A percentile compares a stretch with the other conserved stretches of the same genome.
Evolutionary conservation across 2,888 invertebrate genomes (phyloP).

Genomic region (Brachylomia viminalis): DNA sequence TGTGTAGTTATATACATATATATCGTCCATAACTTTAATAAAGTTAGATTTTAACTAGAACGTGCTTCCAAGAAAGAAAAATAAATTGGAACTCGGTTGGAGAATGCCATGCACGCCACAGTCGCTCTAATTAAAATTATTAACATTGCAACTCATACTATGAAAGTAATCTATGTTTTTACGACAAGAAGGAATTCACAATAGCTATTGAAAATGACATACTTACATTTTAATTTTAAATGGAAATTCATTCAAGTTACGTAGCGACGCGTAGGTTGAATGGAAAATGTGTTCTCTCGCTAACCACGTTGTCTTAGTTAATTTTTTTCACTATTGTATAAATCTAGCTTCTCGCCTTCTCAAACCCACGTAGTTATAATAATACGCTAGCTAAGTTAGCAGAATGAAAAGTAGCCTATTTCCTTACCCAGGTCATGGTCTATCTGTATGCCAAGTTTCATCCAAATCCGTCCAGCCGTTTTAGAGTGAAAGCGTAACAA

Average conservation of each 20-base stretch:
- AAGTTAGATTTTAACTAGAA: neutral
- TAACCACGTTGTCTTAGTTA: too few relatives aligned
- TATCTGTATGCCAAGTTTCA: too few relatives aligned
- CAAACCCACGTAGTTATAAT: too few relatives aligned
- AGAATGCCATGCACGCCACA: slow-evolving; percentile 6
- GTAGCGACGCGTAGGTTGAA: neutral
- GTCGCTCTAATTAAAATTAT: slow-evolving; percentile 20
- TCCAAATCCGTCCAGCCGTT: too few relatives aligned
- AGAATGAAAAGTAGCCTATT: too few relatives aligned
- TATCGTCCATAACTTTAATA: too few relatives aligned
- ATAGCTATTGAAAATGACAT: neutral
- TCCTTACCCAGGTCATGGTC: too few relatives aligned
- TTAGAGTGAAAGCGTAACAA: too few relatives aligned
- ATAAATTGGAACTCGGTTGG: neutral
- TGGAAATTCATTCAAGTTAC: neutral
- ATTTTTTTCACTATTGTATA: too few relatives aligned
- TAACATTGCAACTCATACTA: slow-evolving; percentile 20
- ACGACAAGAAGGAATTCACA: slow-evolving; percentile 8
- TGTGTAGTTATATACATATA: too few relatives aligned
- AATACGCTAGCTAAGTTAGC: too few relatives aligned
- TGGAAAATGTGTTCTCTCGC: neutral
- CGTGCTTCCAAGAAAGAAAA: neutral
- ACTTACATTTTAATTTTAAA: neutral
- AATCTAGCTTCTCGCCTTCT: too few relatives aligned
- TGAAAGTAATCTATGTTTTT: neutral